These are phyloP conservation scores for Lasioglossum calceatum DNA, from an alignment of 2,888 invertebrate genomes.

Conservation along the genomic window DNA sequence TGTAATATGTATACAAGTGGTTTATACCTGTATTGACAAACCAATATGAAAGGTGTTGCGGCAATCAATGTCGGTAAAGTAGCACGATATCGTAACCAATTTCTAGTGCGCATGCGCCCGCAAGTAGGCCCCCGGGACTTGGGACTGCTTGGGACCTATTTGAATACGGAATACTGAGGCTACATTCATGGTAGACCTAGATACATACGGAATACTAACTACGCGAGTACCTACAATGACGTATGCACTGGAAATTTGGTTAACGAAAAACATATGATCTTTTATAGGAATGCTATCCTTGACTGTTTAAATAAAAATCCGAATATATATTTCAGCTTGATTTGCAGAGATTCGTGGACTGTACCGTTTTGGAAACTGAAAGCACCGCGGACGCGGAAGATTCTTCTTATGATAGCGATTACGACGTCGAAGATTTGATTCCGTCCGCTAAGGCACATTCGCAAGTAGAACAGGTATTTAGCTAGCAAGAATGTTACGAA, in stretches of 20 bases:
- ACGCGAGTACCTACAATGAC: not conserved
- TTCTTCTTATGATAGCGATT: conserved; percentile 95
- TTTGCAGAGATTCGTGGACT: conserved; percentile 91
- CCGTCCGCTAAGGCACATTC: conserved; percentile 73
- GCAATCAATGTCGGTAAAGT: not conserved
- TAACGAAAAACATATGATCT: not conserved
- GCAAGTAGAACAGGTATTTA: conserved; percentile 71
- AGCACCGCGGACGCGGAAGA: conserved; percentile 89
- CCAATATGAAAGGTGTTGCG: not conserved
- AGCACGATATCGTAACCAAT: not conserved
- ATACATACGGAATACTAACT: no score
- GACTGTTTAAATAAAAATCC: not conserved
- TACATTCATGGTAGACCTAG: not conserved
- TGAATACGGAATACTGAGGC: not conserved
- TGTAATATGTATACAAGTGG: not conserved
- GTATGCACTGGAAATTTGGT: not conserved
- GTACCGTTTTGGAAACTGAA: conserved; percentile 87
- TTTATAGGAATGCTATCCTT: not conserved
- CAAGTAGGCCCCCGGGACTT: not conserved
- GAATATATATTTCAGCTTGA: not conserved
- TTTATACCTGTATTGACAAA: not conserved
- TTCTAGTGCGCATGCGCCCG: not conserved
- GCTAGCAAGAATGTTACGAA: not conserved
- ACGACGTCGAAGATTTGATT: conserved; percentile 85
- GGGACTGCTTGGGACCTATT: not conserved